A percentile compares a stretch with the other conserved stretches of the same genome.
These are phyloP conservation scores for Caenorhabditis macrosperma DNA, from an alignment of 2,888 invertebrate genomes.

Conservation along the genomic window DNA sequence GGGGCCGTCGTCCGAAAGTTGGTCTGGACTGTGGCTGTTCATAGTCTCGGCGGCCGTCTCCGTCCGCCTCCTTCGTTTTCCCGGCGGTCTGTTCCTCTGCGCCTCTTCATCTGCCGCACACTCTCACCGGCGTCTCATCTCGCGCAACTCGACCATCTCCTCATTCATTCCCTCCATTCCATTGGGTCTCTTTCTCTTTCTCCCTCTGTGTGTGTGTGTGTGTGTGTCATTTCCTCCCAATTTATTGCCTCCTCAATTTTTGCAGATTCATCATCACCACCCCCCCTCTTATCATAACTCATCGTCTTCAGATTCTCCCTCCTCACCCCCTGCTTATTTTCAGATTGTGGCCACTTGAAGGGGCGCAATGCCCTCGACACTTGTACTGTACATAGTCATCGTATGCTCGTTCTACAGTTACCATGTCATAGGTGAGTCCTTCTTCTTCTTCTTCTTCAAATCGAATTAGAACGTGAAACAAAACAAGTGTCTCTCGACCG, in stretches of 20 bases:
- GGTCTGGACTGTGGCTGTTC: conserved; percentile 27
- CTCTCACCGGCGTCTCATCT: conserved; percentile 7
- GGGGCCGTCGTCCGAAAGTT: conserved; percentile 17
- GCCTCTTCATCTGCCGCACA: neutral
- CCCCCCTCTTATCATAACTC: neutral
- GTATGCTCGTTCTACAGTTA: conserved; percentile 3
- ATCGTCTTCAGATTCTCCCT: neutral
- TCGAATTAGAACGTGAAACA: neutral
- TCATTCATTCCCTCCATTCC: conserved; percentile 19
- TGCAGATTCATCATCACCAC: conserved; percentile 2
- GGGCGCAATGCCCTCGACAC: conserved; percentile 38
- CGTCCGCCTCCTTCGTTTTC: conserved; percentile 13
- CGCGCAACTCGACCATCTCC: conserved; percentile 11
- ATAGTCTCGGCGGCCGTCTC: conserved; percentile 26
- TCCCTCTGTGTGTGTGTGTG: too few relatives aligned
- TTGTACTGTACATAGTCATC: conserved; percentile 24
- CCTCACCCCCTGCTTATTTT: neutral
- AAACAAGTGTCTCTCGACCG: neutral
- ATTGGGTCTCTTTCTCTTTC: conserved; percentile 37
- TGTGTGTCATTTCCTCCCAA: neutral
- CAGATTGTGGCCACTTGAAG: conserved; percentile 7
- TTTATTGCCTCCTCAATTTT: neutral
- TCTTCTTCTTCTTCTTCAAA: conserved; percentile 4
- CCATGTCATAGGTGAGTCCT: conserved; percentile 30
- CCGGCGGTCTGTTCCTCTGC: conserved; percentile 27